Evolutionary conservation across 2,797 vertebrate species (phyloP).

Genomic region (Moxostoma hubbsi): DNA sequence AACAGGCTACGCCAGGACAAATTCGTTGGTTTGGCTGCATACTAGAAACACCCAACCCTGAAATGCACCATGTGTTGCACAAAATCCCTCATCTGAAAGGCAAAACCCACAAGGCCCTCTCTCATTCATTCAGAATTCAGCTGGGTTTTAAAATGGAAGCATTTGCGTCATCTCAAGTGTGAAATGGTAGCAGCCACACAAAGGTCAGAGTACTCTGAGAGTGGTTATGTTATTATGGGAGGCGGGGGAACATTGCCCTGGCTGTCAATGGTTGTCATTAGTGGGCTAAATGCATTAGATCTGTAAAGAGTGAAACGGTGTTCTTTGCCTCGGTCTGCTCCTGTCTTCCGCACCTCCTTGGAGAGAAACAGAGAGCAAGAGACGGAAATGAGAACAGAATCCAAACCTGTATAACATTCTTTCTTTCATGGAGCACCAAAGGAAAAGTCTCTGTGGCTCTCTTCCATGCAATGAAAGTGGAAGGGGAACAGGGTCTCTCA

Average conservation of each 20-base stretch:
- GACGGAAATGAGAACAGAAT: not conserved
- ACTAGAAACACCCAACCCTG: not conserved
- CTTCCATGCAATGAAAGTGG: no score
- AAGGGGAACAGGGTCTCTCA: no score
- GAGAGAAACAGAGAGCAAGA: not conserved
- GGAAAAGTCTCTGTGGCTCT: no score
- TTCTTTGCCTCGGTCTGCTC: not conserved
- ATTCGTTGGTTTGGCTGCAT: no score
- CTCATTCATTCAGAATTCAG: constrained; percentile 16
- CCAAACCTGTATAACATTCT: no score
- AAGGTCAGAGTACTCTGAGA: constrained; percentile 32
- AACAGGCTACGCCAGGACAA: no score
- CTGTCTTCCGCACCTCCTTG: not conserved
- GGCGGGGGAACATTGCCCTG: constrained; percentile 13
- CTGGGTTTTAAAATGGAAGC: constrained; percentile 25
- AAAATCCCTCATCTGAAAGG: not conserved
- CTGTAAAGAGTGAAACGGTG: constrained; percentile 19
- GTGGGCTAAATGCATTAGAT: constrained; percentile 37
- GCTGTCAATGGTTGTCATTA: constrained; percentile 29
- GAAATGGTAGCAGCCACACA: constrained; percentile 7
- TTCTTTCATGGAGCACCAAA: no score
- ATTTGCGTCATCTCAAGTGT: constrained; percentile 14
- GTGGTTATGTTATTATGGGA: constrained; percentile 36
- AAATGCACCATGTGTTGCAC: not conserved
- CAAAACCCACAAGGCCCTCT: not conserved